Base-by-base conservation (phyloP, 2,797 vertebrate species). In the Cynopterus sphinx region DNA sequence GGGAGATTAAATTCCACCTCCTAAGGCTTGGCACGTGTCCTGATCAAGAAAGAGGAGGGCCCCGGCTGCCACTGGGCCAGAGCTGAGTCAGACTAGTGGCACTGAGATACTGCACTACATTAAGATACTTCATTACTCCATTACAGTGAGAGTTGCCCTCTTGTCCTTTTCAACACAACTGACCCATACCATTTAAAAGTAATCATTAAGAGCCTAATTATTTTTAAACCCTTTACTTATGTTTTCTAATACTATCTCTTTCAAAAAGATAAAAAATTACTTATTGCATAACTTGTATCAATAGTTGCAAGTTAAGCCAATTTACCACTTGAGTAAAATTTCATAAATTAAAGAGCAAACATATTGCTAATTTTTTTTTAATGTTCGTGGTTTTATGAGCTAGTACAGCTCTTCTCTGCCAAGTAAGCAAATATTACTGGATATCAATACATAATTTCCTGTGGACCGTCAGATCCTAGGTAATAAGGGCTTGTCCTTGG, bases 1-100 rank as follows among this genome's bases (percentile, higher is more conserved):
- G 87, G 68, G 63, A 95, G 83, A 74, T 91, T 41, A 51, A 63
- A 78, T 95, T 65, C 53, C 33, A n/a, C 46, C 77, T 41, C 26
- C 86, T 36, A 12, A 74, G 39, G 46, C 46, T 89, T 96, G 88
- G 87, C 91, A 15, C 11, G 15, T 3, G 46, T 55, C 81, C 71
- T 49, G 31, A 63, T 92, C 24, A 73, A 39, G 28, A 41, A 77
- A 86, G 39, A 33, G 33, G 57, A 67, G 28, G 36, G 33, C 9
- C 13, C 67, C 12, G 67, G 33, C 41, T 86, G 65, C 33, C 61
- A 17, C 51, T 81, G 9, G 43, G 41, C 11, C 2, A 19, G 26
- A 43, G 33, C 71, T 49, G 28, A 87, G 70, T 55, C 84, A 81
- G 71, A 17, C 26, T 24, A 11, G 8, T 26, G 46, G 51, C 43